These are phyloP conservation scores for Vidua chalybeata DNA, from an alignment of 2,113 vertebrate species.

Conservation along the genomic window DNA sequence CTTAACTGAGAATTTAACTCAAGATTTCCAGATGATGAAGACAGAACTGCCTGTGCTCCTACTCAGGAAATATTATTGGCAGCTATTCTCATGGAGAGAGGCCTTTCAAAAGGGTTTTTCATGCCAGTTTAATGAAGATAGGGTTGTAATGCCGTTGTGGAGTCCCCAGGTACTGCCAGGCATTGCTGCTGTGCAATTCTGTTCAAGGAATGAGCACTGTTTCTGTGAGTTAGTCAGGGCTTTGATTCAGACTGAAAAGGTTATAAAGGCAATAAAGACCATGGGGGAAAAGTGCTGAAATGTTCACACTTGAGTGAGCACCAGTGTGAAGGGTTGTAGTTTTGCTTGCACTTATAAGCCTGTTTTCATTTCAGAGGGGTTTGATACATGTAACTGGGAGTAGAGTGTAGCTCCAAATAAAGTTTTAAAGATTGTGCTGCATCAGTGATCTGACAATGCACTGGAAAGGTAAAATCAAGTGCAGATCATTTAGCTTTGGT, in stretches of 20 bases:
- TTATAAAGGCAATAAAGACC: neutral
- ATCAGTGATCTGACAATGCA: neutral
- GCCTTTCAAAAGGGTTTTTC: neutral
- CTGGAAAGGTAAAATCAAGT: conserved; percentile 22
- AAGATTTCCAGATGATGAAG: neutral
- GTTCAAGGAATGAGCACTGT: neutral
- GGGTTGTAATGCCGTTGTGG: neutral
- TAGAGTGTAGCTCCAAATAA: neutral
- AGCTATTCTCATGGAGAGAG: neutral
- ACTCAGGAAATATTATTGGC: neutral
- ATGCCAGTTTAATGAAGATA: neutral
- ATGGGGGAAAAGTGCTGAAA: neutral
- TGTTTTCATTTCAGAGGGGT: conserved; percentile 2
- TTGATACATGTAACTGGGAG: neutral
- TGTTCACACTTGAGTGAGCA: neutral
- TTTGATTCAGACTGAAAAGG: neutral
- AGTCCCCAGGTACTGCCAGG: neutral
- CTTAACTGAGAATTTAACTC: neutral
- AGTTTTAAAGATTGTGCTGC: neutral
- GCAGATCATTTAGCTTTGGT: neutral
- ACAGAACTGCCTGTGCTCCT: neutral
- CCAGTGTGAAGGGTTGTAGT: neutral
- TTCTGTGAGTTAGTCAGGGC: neutral
- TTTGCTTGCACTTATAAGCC: neutral
- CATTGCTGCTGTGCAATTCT: neutral